Percentiles rank a stretch among this genome's conserved stretches.
Evolutionary conservation across 2,888 invertebrate genomes (phyloP).

Genomic region (Hypomecis atomaria): DNA sequence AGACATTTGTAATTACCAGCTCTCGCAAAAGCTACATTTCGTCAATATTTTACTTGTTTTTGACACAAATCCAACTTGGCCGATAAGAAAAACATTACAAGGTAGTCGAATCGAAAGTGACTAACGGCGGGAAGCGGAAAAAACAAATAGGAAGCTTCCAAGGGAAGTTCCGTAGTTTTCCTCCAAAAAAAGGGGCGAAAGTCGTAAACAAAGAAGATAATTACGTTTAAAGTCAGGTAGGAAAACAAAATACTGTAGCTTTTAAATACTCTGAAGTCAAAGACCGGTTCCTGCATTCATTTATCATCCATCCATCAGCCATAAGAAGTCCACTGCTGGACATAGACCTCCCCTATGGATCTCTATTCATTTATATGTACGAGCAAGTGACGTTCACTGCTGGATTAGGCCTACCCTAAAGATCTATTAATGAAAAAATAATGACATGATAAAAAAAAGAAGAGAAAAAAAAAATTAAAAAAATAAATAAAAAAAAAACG

Average conservation of each 20-base stretch:
- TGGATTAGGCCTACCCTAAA: too few species aligned
- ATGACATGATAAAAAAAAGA: too few species aligned
- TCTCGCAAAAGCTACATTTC: background rate
- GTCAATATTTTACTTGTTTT: conserved; percentile 4
- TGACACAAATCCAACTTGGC: background rate
- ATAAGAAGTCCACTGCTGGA: too few species aligned
- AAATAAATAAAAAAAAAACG: too few species aligned
- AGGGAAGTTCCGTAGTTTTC: conserved; percentile 48
- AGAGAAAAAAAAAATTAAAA: too few species aligned
- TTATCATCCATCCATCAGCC: too few species aligned
- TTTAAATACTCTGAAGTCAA: conserved; percentile 39
- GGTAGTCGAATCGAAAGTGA: conserved; percentile 41
- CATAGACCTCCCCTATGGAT: too few species aligned
- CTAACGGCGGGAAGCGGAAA: conserved; percentile 34
- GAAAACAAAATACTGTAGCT: conserved; percentile 21
- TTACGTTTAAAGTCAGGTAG: conserved; percentile 54
- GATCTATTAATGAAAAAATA: too few species aligned
- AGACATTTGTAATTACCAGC: background rate
- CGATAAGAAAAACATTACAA: conserved; percentile 23
- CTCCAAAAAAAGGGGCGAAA: conserved; percentile 43
- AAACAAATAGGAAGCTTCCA: conserved; percentile 43
- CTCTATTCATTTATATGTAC: too few species aligned
- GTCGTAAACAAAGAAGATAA: conserved; percentile 56
- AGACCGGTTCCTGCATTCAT: too few species aligned
- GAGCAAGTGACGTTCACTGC: too few species aligned